phyloP scores from a whole-genome alignment of 2,797 vertebrate species.

The Emys orbicularis region DNA sequence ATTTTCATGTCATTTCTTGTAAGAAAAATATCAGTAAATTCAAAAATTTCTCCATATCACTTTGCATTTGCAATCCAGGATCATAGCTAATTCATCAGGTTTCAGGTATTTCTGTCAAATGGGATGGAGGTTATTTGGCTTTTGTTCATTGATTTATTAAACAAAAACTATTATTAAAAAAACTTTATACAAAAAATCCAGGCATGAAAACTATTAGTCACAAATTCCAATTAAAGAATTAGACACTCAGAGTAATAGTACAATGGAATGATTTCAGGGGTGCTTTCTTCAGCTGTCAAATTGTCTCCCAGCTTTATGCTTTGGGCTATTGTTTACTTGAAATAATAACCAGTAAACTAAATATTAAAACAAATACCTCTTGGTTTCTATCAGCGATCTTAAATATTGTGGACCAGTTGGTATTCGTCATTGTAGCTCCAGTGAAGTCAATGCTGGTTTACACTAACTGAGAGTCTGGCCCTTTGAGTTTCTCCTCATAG shows the following conservation, averaged over 20 bases:
- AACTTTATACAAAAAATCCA: neutral
- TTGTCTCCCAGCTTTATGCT: neutral
- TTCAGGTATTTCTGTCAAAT: neutral
- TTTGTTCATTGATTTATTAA: neutral
- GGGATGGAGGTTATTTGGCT: neutral
- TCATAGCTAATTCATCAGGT: fast-evolving
- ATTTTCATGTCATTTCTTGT: neutral
- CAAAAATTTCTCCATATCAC: neutral
- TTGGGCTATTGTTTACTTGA: neutral
- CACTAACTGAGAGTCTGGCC: neutral
- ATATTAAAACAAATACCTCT: neutral
- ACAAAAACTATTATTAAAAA: neutral
- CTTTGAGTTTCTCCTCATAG: neutral
- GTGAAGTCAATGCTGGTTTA: neutral
- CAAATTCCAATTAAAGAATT: neutral
- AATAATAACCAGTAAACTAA: neutral
- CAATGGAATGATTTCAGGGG: neutral
- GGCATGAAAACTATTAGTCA: neutral
- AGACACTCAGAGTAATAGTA: neutral
- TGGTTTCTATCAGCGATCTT: neutral
- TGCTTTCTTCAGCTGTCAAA: neutral
- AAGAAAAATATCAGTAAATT: neutral
- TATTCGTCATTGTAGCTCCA: neutral
- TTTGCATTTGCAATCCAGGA: neutral
- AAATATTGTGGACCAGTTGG: neutral